Conservation (phyloP, 2,113 vertebrate species). For the Morone chrysops region DNA sequence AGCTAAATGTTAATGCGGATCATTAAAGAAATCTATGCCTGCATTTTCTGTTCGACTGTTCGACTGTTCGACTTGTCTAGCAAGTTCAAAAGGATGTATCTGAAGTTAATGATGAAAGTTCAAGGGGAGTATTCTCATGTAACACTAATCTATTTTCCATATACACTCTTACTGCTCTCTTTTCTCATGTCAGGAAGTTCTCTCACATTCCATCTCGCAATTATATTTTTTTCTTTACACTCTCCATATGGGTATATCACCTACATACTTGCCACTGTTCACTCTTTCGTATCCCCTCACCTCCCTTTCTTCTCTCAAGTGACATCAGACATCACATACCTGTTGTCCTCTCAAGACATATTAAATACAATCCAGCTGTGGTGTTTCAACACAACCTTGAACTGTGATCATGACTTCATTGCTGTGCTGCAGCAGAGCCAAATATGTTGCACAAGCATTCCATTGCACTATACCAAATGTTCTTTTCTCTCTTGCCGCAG, state of each 20-base stretch:
- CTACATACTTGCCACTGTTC: slow-evolving; percentile 20
- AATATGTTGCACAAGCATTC: slow-evolving; percentile 44
- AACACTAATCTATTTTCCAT: slow-evolving; percentile 45
- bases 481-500: background rate
- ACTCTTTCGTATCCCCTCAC: background rate
- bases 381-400: slow-evolving; percentile 56
- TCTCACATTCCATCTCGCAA: slow-evolving; percentile 36
- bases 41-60: background rate
- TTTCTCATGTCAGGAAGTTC: slow-evolving; percentile 23
- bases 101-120: slow-evolving; percentile 39
- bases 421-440: slow-evolving; percentile 16
- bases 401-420: slow-evolving; percentile 41
- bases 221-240: slow-evolving; percentile 41
- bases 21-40: slow-evolving; percentile 33
- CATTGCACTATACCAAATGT: background rate
- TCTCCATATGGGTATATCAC: slow-evolving; percentile 19
- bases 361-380: slow-evolving; percentile 57
- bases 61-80: background rate
- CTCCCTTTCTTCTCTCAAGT: slow-evolving; percentile 23
- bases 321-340: slow-evolving; percentile 44
- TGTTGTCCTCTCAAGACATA: slow-evolving; percentile 28
- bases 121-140: slow-evolving; percentile 22
- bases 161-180: slow-evolving; percentile 4
- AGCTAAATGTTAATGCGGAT: slow-evolving; percentile 25
- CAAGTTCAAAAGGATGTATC: slow-evolving; percentile 38